Base-by-base conservation (phyloP, 1,140 invertebrate species). In the Diachasmimorpha longicaudata region DNA sequence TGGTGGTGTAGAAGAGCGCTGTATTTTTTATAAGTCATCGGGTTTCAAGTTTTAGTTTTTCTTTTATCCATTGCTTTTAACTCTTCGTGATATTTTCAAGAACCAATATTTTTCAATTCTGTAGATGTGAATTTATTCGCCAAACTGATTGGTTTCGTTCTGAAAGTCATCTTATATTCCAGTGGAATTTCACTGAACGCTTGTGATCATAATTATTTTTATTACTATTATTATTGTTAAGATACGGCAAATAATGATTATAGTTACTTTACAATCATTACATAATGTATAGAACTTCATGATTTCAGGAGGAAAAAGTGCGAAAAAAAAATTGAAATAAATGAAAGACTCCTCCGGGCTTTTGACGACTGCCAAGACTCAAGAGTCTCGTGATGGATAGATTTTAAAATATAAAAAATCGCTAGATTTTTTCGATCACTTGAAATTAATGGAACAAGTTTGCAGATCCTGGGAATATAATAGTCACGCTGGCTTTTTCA, bases 101-200 rank as follows among this genome's bases (percentile, higher is more conserved):
- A 52, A 52, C 13, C n/a, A 52, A 52, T 52, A 52, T n/a, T n/a
- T 16, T 52, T 16, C 48, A 1, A 52, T 52, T 10, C 3, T 2
- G 1, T 52, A 52, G 13, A 52, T 16, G 9, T 52, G 16, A 52
- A 16, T 19, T n/a, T 52, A 6, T 52, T 52, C 5, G 48, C 48
- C 48, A 52, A 52, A 52, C n/a, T n/a, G n/a, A 52, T 16, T 52
- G 0, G 19, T 52, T 52, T n/a, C n/a, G n/a, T n/a, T n/a, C n/a
- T n/a, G n/a, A n/a, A n/a, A n/a, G 48, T 52, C 14, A 52, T 52
- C 9, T 52, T 19, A 52, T 52, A 52, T 52, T 63, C 11, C 58
- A 63, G 58, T 63, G 58, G 31, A 52, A 63, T 63, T 25, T 63
- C 58, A 63, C 58, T 63, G 58, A 63, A 63, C 58, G 58, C 58